Conservation (phyloP, 2,888 invertebrate genomes). For the Aromia moschata region DNA sequence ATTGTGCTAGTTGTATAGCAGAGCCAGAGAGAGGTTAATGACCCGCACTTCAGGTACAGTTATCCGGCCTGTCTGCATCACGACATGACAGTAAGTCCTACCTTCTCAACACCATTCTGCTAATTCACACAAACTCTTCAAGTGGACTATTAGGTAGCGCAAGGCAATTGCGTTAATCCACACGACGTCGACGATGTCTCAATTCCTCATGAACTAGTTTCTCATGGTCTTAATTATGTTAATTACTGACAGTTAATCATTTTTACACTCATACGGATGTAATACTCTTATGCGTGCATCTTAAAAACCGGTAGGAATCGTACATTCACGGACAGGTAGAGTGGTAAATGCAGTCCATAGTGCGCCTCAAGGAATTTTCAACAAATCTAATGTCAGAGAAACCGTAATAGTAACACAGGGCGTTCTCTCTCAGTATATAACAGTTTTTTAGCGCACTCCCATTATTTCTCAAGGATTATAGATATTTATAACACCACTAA, state of each 20-base stretch:
- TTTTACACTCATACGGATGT: background rate
- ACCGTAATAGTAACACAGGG: no score
- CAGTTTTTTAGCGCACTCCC: no score
- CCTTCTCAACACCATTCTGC: conserved; percentile 21
- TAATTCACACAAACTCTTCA: conserved; percentile 8
- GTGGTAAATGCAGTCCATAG: no score
- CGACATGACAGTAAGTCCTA: conserved; percentile 29
- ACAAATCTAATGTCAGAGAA: no score
- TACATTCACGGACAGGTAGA: no score
- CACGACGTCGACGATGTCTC: background rate
- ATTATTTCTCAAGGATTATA: no score
- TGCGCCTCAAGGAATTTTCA: no score
- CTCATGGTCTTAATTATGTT: background rate
- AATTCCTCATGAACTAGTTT: background rate
- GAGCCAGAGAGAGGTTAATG: conserved; percentile 41
- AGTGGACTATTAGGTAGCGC: background rate
- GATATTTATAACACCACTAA: no score
- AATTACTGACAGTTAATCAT: background rate
- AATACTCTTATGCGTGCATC: no score
- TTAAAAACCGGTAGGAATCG: no score
- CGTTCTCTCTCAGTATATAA: no score
- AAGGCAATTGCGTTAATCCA: background rate
- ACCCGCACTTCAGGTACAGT: conserved; percentile 46
- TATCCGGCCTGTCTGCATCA: conserved; percentile 41
- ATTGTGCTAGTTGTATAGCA: conserved; percentile 15